phyloP scores from a whole-genome alignment of 37 sponge, comb jelly and placozoan species.

The Mnemiopsis leidyi region DNA sequence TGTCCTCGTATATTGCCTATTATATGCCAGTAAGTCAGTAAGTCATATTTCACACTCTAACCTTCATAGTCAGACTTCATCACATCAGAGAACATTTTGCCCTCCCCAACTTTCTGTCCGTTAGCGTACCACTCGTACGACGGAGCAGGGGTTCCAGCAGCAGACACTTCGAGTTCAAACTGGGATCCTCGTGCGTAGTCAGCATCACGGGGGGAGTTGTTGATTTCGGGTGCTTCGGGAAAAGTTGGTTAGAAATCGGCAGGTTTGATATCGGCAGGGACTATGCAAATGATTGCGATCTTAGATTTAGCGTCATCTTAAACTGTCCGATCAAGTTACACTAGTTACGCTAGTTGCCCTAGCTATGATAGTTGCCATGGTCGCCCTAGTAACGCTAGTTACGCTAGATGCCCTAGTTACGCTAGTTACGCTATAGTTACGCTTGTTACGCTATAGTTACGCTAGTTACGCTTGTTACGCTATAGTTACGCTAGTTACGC shows the following conservation, averaged over 20 bases:
- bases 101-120: background rate
- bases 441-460: no score
- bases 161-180: background rate
- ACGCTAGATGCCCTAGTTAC: no score
- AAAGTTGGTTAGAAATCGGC: background rate
- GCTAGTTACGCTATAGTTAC: no score
- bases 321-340: background rate
- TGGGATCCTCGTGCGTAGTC: background rate
- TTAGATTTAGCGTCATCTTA: background rate
- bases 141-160: constrained; percentile 11
- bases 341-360: no score
- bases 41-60: no score
- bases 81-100: background rate
- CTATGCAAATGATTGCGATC: background rate
- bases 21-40: no score
- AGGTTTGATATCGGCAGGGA: background rate
- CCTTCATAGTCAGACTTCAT: background rate
- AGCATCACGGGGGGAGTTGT: background rate
- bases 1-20: no score
- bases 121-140: background rate
- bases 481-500: no score
- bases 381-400: no score
- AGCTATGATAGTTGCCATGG: no score
- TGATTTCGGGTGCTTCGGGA: background rate
- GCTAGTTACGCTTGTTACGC: no score